These are phyloP conservation scores for Helicolenus hilgendorfi DNA, from an alignment of 2,797 vertebrate species.

Conservation along the genomic window DNA sequence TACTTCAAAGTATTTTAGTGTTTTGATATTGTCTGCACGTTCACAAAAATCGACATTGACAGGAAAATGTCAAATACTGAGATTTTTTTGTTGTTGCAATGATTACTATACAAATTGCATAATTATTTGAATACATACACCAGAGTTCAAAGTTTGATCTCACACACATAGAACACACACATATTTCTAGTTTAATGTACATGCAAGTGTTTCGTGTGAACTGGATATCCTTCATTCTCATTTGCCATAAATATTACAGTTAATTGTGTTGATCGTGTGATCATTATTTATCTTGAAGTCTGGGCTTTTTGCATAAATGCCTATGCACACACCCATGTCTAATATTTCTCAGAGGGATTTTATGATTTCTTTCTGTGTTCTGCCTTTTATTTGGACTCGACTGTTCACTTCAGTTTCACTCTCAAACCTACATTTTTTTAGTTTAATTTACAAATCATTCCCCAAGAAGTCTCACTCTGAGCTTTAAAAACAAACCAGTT, in stretches of 20 bases:
- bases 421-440: slow-evolving; percentile 3
- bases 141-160: slow-evolving; percentile 64
- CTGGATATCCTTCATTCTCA: slow-evolving; percentile 15
- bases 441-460: slow-evolving; percentile 37
- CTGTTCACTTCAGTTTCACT: background rate
- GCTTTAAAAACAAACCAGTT: slow-evolving; percentile 32
- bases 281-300: background rate
- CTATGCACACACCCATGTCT: background rate
- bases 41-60: slow-evolving; percentile 77
- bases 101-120: slow-evolving; percentile 88
- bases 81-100: slow-evolving; percentile 75
- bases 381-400: background rate
- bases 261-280: slow-evolving; percentile 25
- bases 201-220: slow-evolving; percentile 72
- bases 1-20: slow-evolving; percentile 66
- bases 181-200: slow-evolving; percentile 67
- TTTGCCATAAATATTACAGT: slow-evolving; percentile 43
- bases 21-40: slow-evolving; percentile 71
- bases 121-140: slow-evolving; percentile 82
- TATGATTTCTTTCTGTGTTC: background rate
- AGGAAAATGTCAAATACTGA: slow-evolving; percentile 75
- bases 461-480: background rate
- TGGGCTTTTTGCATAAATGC: slow-evolving; percentile 31
- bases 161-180: slow-evolving; percentile 67
- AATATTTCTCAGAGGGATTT: background rate